Evolutionary conservation across 2,797 vertebrate species (phyloP), one percentile per base, ranked within the genome.

Genomic region (Nyctalus aviator): DNA sequence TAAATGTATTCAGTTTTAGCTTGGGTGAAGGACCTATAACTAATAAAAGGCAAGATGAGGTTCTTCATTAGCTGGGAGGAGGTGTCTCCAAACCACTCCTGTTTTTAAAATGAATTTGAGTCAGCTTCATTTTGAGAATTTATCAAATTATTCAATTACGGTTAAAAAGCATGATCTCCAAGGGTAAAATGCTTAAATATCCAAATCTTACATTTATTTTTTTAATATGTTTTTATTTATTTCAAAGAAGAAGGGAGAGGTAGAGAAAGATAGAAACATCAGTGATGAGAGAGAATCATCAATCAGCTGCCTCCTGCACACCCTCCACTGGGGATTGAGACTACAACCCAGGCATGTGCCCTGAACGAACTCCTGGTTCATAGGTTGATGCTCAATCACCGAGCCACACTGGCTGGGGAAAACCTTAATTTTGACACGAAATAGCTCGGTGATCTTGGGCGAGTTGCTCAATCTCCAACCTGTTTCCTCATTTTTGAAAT

Each of bases 401-500:
- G 11, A 59, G 57, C 25, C 25, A 59, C 25, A 59, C 57, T 59
- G 57, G 57, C 57, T 2, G 2, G 25, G 57, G 57, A 62, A 76
- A 48, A 78, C 85, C 71, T 86, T 76, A 44, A 62, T 93, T 95
- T 92, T 94, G 89, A 95, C 73, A 94, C 72, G 91, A 92, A 69
- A 73, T 92, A 94, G 76, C 32, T 95, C 15, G 71, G 37, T 95
- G 84, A 91, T 93, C 73, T 82, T 93, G 62, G 72, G 48, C 72
- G 94, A 75, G 87, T 97, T 97, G 91, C 94, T 94, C 96, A 92
- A 96, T 95, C 83, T 95, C 66, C 94, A 95, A 94, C 92, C 86
- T 92, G 71, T 94, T 96, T 94, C 92, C 92, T 94, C 94, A 93
- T 79, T 96, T 96, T 97, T 93, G 94, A 97, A 97, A 93, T 93